Conservation (phyloP, 2,113 vertebrate genomes). For the Lophura nycthemera region DNA sequence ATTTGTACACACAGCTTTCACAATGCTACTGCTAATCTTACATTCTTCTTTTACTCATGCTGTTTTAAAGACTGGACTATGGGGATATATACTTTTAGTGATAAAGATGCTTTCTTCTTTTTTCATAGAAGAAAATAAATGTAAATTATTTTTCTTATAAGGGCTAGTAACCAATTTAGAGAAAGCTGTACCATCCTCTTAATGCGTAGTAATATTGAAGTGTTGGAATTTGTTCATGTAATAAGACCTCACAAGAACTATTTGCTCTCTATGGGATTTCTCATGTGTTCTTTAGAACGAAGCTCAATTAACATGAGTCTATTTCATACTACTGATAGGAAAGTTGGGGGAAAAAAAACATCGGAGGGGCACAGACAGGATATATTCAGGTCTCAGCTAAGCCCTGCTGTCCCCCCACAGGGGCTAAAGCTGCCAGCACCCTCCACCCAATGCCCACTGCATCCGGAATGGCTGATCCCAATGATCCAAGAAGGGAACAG, state of each 20-base stretch:
- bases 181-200: background rate
- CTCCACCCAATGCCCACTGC: rapidly evolving
- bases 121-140: background rate
- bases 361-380: background rate
- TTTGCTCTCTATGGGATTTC: background rate
- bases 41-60: background rate
- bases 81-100: background rate
- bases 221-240: background rate
- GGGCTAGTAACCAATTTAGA: background rate
- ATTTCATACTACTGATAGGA: background rate
- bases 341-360: background rate
- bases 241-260: background rate
- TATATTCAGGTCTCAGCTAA: background rate
- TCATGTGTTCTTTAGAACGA: background rate
- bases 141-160: background rate
- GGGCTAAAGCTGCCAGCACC: rapidly evolving
- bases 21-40: background rate
- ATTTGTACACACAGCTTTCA: background rate
- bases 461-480: background rate
- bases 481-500: rapidly evolving
- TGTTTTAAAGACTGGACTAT: background rate
- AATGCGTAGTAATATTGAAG: background rate
- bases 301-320: background rate
- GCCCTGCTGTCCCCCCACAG: background rate
- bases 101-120: too few relatives aligned